Evolutionary conservation across 2,113 vertebrate genomes (phyloP).

Genomic region (Cynopterus brachyotis): DNA sequence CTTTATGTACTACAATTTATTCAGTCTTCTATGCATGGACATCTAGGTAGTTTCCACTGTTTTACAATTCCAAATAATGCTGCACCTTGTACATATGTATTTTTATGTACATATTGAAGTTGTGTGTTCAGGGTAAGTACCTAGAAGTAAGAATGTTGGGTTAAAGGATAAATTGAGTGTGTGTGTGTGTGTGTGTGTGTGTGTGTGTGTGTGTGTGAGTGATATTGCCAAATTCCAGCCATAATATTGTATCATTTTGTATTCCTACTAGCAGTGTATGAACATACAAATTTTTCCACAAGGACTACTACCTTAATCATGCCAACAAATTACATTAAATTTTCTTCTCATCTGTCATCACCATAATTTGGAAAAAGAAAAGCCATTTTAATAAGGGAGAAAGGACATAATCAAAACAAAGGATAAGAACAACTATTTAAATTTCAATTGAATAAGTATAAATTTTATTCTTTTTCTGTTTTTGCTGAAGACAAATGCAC

Average conservation of each 20-base stretch:
- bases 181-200: not conserved
- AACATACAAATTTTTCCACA: not conserved
- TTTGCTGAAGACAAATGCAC: not conserved
- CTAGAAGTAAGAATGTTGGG: not conserved
- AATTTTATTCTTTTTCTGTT: not conserved
- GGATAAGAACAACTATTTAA: not conserved
- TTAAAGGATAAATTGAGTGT: not conserved
- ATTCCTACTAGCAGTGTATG: not conserved
- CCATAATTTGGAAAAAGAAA: not conserved
- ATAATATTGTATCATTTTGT: not conserved
- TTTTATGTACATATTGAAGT: slow-evolving; percentile 16
- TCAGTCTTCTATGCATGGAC: not conserved
- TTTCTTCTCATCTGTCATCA: not conserved
- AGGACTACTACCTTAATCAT: not conserved
- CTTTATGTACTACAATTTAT: not conserved
- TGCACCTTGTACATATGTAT: not conserved
- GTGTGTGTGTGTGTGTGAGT: not conserved
- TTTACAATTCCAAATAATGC: not conserved
- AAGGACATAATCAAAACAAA: not conserved
- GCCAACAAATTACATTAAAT: not conserved
- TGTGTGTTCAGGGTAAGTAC: not conserved
- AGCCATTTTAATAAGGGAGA: not conserved
- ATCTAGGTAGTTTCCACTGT: slow-evolving; percentile 8
- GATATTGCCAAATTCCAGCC: not conserved
- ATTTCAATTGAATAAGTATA: slow-evolving; percentile 14